phyloP scores from a whole-genome alignment of 1,140 invertebrate species.

The Schlechtendalia chinensis region DNA sequence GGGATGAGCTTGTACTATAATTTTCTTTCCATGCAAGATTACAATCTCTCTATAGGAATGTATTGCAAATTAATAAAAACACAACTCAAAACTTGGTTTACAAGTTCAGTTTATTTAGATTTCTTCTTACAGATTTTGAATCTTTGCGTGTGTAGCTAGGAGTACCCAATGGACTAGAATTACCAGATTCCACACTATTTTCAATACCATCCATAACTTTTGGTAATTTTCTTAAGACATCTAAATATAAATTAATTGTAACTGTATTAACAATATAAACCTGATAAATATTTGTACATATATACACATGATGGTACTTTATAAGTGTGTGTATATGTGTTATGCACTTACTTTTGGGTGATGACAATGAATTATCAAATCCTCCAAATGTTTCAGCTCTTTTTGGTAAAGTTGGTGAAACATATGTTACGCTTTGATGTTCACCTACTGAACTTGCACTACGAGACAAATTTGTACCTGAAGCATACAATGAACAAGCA shows the following conservation, averaged over 20 bases:
- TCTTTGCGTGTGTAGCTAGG: constrained; percentile 54
- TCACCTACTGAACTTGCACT: constrained; percentile 90
- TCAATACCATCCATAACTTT: constrained; percentile 42
- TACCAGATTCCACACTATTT: constrained; percentile 51
- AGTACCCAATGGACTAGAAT: constrained; percentile 54
- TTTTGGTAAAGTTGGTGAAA: constrained; percentile 80
- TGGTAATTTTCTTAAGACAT: constrained; percentile 38
- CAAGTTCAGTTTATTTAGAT: not conserved
- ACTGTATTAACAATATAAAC: not conserved
- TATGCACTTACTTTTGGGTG: constrained; percentile 37
- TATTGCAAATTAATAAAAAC: not conserved
- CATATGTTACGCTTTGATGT: constrained; percentile 77
- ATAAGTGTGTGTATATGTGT: too few relatives aligned
- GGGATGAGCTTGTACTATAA: constrained; percentile 40
- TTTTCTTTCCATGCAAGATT: constrained; percentile 52
- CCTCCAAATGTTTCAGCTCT: constrained; percentile 93
- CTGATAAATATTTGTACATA: not conserved
- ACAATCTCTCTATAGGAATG: constrained; percentile 10
- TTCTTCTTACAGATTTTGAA: constrained; percentile 11
- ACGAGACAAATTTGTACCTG: constrained; percentile 75
- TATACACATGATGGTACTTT: not conserved
- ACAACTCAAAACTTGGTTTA: not conserved
- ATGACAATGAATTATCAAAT: constrained; percentile 69
- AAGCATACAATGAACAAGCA: constrained; percentile 68
- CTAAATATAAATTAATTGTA: constrained; percentile 27